These are phyloP conservation scores for Anguilla marmorata DNA, from an alignment of 2,797 vertebrate genomes.

Conservation along the genomic window DNA sequence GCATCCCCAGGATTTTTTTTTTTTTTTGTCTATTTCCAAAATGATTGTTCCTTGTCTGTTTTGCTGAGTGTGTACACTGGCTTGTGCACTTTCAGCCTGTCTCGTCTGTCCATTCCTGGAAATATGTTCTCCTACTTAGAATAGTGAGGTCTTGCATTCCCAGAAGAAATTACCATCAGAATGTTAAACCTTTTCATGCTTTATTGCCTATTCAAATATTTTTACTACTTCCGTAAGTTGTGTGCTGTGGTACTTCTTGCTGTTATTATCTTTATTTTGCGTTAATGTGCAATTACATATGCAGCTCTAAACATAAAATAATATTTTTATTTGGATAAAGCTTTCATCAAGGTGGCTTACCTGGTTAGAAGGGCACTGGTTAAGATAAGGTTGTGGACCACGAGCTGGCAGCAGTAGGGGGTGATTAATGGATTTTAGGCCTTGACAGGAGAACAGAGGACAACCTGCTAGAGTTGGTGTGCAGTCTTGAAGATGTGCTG, in stretches of 20 bases:
- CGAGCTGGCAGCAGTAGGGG: background rate
- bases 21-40: background rate
- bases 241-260: background rate
- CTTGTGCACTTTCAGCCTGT: background rate
- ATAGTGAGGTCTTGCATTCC: background rate
- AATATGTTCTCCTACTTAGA: background rate
- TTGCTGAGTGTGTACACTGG: background rate
- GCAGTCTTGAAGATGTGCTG: background rate
- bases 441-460: background rate
- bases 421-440: background rate
- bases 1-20: background rate
- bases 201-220: background rate
- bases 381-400: background rate
- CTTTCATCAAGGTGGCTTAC: background rate
- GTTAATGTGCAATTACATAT: background rate
- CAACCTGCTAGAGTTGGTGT: background rate
- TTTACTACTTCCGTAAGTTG: background rate
- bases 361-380: background rate
- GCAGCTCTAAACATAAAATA: background rate
- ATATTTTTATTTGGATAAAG: background rate
- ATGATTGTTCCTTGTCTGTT: background rate
- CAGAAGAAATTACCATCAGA: background rate
- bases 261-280: background rate
- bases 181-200: background rate
- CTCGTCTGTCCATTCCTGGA: background rate